Conservation (phyloP, 2,113 vertebrate genomes). For the Astatotilapia flaviijosephi region DNA sequence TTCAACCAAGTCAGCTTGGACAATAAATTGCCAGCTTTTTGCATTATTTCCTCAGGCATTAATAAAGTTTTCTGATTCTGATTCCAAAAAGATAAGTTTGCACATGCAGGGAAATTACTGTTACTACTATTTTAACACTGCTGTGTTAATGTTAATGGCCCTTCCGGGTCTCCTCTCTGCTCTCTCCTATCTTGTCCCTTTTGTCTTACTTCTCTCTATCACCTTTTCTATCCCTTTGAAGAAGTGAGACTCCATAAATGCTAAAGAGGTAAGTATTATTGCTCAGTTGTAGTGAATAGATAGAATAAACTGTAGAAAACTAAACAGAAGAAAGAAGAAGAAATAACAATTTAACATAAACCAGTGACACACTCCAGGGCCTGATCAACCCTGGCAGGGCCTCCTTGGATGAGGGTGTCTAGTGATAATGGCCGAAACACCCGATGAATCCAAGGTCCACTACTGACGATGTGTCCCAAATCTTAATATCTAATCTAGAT, state of each 20-base stretch:
- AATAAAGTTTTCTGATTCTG: not conserved
- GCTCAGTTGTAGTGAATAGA: not conserved
- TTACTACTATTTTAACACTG: not conserved
- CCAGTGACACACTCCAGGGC: not conserved
- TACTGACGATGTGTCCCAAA: not conserved
- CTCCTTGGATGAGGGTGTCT: not conserved
- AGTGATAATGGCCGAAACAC: not conserved
- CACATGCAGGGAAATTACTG: not conserved
- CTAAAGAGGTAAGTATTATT: not conserved
- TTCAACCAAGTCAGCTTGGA: not conserved
- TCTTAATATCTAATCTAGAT: not conserved
- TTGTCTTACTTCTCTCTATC: not conserved
- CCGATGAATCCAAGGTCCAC: not conserved
- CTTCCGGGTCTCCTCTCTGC: not conserved
- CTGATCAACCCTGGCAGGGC: not conserved
- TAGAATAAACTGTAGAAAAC: not conserved
- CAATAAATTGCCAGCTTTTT: not conserved
- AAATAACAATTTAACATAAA: not conserved
- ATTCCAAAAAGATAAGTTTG: not conserved
- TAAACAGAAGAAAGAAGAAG: not conserved
- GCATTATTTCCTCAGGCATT: not conserved
- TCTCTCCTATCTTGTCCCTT: not conserved
- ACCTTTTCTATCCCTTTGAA: not conserved
- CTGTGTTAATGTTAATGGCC: not conserved
- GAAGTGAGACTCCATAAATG: not conserved